Evolutionary conservation across 1,140 invertebrate species (phyloP).

Genomic region (Drosophila lowei): DNA sequence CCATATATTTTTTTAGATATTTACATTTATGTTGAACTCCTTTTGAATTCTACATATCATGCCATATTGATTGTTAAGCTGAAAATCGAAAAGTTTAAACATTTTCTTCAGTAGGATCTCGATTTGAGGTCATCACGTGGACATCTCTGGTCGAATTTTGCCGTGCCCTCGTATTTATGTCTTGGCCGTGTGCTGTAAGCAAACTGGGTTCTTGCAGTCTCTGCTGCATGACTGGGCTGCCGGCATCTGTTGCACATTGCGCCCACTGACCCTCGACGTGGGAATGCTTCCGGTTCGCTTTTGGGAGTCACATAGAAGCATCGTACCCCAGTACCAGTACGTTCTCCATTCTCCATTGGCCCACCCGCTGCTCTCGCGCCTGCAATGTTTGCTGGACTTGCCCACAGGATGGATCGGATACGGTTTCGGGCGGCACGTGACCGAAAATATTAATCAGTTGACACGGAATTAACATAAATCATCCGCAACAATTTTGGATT

Average conservation of each 20-base stretch:
- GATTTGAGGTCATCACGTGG: background rate
- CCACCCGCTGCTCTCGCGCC: constrained; percentile 47
- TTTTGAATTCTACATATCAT: no score
- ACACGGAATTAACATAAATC: constrained; percentile 81
- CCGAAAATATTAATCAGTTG: constrained; percentile 81
- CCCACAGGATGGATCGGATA: constrained; percentile 25
- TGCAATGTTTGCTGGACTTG: constrained; percentile 11
- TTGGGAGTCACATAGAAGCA: constrained; percentile 48
- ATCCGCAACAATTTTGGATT: constrained; percentile 72
- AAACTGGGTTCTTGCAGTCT: constrained; percentile 22
- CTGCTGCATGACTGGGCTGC: constrained; percentile 28
- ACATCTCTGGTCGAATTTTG: background rate
- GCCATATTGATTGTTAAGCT: no score
- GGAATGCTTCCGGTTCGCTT: constrained; percentile 34
- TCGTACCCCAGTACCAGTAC: constrained; percentile 3
- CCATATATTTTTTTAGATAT: no score
- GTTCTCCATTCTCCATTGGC: constrained; percentile 14
- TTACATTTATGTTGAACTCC: no score
- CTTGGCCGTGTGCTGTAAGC: constrained; percentile 51
- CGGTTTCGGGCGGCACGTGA: constrained; percentile 72
- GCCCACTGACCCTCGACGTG: constrained; percentile 45
- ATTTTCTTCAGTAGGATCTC: background rate
- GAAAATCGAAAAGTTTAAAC: no score
- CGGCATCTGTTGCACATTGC: constrained; percentile 71
- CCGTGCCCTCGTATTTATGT: constrained; percentile 43